phyloP scores from a whole-genome alignment of 2,888 invertebrate genomes.

The Deladenus siricidicola region DNA sequence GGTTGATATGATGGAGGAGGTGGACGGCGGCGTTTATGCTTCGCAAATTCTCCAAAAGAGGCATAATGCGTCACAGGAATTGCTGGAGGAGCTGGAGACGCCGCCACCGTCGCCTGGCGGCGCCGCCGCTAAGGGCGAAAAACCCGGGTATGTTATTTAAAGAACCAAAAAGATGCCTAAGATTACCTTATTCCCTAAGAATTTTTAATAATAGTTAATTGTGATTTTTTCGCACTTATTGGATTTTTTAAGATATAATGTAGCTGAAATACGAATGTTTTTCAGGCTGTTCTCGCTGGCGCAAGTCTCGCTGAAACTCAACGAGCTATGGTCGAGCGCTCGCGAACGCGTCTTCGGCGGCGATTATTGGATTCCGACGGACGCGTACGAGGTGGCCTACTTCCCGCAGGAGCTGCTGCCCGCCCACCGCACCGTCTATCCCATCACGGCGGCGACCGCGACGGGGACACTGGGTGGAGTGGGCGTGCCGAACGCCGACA shows the following conservation, averaged over 20 bases:
- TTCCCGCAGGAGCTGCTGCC: conserved; percentile 41
- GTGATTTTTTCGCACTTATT: not conserved
- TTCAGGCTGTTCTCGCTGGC: conserved; percentile 42
- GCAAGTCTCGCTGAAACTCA: conserved; percentile 39
- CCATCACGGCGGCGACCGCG: conserved; percentile 11
- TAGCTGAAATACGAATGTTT: not conserved
- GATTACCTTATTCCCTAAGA: not conserved
- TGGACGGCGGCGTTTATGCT: not conserved
- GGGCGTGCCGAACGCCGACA: not conserved
- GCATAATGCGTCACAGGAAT: too few species aligned
- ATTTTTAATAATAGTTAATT: not conserved
- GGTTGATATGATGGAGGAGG: not conserved
- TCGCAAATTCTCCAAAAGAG: too few species aligned
- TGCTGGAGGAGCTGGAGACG: not conserved
- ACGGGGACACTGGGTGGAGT: too few species aligned
- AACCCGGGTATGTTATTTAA: not conserved
- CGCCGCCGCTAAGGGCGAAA: not conserved
- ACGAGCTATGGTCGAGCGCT: conserved; percentile 43
- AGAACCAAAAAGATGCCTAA: too few species aligned
- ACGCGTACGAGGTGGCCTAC: conserved; percentile 42
- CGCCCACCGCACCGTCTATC: conserved; percentile 35
- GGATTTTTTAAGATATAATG: too few species aligned
- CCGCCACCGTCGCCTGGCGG: not conserved
- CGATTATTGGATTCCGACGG: conserved; percentile 47
- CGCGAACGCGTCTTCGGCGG: conserved; percentile 42